These are phyloP conservation scores for Clarias fuscus DNA, from an alignment of 2,797 vertebrate genomes.

Conservation along the genomic window DNA sequence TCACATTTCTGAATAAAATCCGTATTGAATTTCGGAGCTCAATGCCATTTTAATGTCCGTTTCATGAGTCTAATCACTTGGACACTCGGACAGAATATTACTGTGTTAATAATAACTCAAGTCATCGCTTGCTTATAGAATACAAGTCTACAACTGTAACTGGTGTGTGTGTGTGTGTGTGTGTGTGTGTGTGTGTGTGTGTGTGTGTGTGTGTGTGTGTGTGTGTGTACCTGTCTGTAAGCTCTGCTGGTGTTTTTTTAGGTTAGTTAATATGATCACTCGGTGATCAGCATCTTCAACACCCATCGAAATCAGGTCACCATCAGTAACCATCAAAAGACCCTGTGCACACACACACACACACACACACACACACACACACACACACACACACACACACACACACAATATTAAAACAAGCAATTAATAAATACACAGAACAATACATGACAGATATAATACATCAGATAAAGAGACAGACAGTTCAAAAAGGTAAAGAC, in stretches of 20 bases:
- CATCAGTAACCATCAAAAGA: constrained; percentile 68
- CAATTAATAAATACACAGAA: not conserved
- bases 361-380: constrained; percentile 13
- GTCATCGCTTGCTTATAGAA: not conserved
- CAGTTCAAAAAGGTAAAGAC: not conserved
- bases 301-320: constrained; percentile 70
- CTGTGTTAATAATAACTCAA: not conserved
- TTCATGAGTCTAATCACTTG: not conserved
- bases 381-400: constrained; percentile 6
- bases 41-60: no score
- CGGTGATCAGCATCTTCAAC: constrained; percentile 71
- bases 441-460: not conserved
- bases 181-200: not conserved
- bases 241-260: constrained; percentile 62
- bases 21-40: no score
- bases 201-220: constrained; percentile 36
- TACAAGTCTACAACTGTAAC: no score
- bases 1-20: no score
- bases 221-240: constrained; percentile 63
- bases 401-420: not conserved
- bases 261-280: constrained; percentile 68
- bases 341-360: constrained; percentile 58
- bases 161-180: not conserved
- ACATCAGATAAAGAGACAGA: not conserved
- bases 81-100: not conserved